These are phyloP conservation scores for Colossoma macropomum DNA, from an alignment of 2,113 vertebrate genomes.

Conservation along the genomic window DNA sequence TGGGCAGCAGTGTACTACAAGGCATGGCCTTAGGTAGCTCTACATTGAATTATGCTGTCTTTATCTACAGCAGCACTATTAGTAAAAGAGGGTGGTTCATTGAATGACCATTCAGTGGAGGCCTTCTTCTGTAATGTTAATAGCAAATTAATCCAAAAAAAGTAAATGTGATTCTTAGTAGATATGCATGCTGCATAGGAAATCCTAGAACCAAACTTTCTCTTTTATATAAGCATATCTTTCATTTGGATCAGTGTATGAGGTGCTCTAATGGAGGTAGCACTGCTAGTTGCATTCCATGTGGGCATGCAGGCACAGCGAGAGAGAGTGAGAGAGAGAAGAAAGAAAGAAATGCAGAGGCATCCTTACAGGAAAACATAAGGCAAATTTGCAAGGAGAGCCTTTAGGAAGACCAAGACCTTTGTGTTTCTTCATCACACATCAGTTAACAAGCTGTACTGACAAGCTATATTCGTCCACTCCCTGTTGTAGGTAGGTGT, in stretches of 20 bases:
- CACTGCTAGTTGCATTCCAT: conserved; percentile 8
- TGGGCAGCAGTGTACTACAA: conserved; percentile 13
- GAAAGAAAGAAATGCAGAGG: background rate
- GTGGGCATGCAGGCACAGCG: conserved; percentile 16
- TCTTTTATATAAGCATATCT: conserved; percentile 21
- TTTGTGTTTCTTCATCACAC: background rate
- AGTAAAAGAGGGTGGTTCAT: background rate
- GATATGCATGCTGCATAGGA: conserved; percentile 1
- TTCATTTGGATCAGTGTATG: conserved; percentile 23
- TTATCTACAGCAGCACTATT: conserved; percentile 23
- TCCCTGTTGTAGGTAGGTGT: background rate
- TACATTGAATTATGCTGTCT: conserved; percentile 39
- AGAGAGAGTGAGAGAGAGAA: background rate
- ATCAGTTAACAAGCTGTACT: background rate
- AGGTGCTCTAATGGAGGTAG: conserved; percentile 24
- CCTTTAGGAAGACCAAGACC: background rate
- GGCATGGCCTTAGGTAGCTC: conserved; percentile 16
- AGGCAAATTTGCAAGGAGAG: background rate
- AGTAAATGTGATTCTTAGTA: conserved; percentile 14
- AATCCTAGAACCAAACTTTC: conserved; percentile 17
- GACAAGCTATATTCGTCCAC: background rate
- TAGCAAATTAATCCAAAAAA: background rate
- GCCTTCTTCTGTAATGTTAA: conserved; percentile 11
- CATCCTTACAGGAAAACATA: background rate
- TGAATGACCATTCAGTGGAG: background rate